Evolutionary conservation across 2,888 invertebrate species (phyloP).

Genomic region (Trissolcus brochymenae): DNA sequence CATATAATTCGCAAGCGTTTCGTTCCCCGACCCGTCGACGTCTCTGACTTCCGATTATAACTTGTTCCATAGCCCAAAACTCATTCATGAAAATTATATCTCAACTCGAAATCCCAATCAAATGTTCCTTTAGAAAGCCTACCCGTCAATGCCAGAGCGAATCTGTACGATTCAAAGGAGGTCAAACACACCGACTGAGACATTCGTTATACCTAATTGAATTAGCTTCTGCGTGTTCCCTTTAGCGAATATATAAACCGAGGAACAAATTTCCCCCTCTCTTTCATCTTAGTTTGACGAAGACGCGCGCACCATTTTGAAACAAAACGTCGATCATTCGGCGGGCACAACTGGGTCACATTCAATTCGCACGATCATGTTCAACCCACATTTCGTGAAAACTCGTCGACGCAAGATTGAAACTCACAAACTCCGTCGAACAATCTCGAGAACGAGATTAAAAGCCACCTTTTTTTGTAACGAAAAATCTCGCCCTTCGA

Average conservation of each 20-base stretch:
- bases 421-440: background rate
- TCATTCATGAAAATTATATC: slow-evolving; percentile 44
- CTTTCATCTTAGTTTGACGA: slow-evolving; percentile 31
- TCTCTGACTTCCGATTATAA: slow-evolving; percentile 33
- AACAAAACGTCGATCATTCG: slow-evolving; percentile 36
- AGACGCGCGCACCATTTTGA: slow-evolving; percentile 28
- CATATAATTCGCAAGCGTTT: slow-evolving; percentile 22
- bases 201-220: slow-evolving; percentile 35
- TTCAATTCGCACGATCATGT: slow-evolving; percentile 17
- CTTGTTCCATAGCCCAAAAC: slow-evolving; percentile 11
- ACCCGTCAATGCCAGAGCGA: slow-evolving; percentile 8
- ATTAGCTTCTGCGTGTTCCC: slow-evolving; percentile 39
- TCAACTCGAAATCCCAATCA: slow-evolving; percentile 20
- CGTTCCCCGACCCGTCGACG: slow-evolving; percentile 17
- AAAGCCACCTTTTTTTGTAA: no score
- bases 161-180: slow-evolving; percentile 43
- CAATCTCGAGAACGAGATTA: no score
- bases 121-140: slow-evolving; percentile 32
- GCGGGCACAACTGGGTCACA: slow-evolving; percentile 30
- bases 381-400: slow-evolving; percentile 24
- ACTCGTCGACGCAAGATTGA: slow-evolving; percentile 3
- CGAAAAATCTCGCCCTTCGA: no score
- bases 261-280: slow-evolving; percentile 14
- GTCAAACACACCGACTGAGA: slow-evolving; percentile 26
- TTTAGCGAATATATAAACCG: slow-evolving; percentile 9